Conservation (phyloP, 53 echinoderm and acorn worm species). For the Holothuria scabra region DNA sequence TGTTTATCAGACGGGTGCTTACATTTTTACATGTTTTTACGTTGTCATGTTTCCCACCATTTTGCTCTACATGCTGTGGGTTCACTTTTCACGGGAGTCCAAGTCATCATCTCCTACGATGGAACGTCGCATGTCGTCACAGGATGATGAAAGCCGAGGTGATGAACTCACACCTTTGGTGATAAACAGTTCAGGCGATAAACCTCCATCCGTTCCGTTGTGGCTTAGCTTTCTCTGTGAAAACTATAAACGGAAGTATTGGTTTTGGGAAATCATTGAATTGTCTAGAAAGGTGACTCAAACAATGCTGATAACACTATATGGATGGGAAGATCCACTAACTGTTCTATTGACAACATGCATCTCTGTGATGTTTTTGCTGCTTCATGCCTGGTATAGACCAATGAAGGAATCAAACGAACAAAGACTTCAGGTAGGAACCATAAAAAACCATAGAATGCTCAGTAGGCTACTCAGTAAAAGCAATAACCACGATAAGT, state of each 20-base stretch:
- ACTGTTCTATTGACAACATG: neutral
- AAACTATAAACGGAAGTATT: neutral
- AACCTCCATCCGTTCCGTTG: too few relatives aligned
- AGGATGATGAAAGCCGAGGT: neutral
- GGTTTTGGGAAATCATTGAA: constrained; percentile 5
- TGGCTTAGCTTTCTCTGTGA: neutral
- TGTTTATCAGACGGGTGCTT: constrained; percentile 50
- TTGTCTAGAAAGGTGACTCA: neutral
- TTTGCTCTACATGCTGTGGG: constrained; percentile 53
- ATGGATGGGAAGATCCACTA: neutral
- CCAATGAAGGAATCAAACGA: neutral
- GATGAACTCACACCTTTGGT: neutral
- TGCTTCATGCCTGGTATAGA: neutral
- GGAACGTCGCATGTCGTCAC: neutral
- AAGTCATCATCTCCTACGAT: neutral
- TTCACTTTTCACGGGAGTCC: neutral
- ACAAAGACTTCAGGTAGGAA: neutral
- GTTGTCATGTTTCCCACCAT: constrained; percentile 59
- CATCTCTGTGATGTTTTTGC: neutral
- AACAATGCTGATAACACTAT: neutral
- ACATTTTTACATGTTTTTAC: constrained; percentile 43
- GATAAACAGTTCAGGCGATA: neutral
- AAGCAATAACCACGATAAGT: too few relatives aligned
- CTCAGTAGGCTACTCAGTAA: too few relatives aligned
- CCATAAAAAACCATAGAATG: too few relatives aligned